Percentiles rank a stretch among this genome's conserved stretches.
Evolutionary conservation across 2,113 vertebrate genomes (phyloP).

Genomic region (Anser cygnoides): DNA sequence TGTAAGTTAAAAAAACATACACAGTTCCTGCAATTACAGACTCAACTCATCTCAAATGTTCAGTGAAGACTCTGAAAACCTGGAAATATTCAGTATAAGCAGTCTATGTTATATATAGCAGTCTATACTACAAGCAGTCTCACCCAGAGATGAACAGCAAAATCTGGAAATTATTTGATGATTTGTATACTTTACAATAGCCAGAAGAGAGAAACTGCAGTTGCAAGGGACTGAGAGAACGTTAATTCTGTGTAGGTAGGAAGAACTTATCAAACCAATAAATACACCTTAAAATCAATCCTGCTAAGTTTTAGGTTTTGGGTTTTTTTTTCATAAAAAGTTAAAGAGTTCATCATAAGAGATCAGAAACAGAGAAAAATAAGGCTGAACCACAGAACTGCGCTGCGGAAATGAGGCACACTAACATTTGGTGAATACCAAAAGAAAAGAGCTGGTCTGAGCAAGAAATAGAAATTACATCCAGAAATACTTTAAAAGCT

Average conservation of each 20-base stretch:
- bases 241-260: not conserved
- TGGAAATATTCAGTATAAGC: not conserved
- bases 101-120: no score
- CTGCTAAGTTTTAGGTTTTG: not conserved
- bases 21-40: not conserved
- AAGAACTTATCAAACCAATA: not conserved
- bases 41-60: not conserved
- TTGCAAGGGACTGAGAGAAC: not conserved
- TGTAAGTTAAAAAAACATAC: not conserved
- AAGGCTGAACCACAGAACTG: not conserved
- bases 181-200: not conserved
- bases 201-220: not conserved
- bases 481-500: not conserved
- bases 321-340: not conserved
- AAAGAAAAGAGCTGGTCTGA: not conserved
- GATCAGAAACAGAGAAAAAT: not conserved
- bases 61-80: not conserved
- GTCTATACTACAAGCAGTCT: not conserved
- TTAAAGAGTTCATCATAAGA: not conserved
- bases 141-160: not conserved
- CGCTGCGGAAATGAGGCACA: not conserved
- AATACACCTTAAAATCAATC: not conserved
- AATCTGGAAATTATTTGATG: not conserved
- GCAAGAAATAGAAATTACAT: not conserved
- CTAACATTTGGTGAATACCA: not conserved